These are phyloP conservation scores for Lagocephalus sceleratus DNA, from an alignment of 2,797 vertebrate species.

Conservation along the genomic window DNA sequence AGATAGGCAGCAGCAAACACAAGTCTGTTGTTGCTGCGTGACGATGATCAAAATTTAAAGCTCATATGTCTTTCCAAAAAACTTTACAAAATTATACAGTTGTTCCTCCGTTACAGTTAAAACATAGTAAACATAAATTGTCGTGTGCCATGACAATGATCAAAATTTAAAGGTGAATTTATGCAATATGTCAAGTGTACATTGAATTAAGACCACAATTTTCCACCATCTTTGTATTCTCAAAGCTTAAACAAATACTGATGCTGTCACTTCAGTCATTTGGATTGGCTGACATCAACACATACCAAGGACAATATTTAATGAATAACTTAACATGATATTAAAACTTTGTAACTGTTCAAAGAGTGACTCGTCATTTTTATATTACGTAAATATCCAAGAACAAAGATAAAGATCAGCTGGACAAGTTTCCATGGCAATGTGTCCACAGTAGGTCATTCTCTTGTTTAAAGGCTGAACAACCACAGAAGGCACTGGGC, in stretches of 20 bases:
- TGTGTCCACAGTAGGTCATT: constrained; percentile 36
- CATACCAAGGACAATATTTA: constrained; percentile 66
- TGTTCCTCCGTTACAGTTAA: too few species aligned
- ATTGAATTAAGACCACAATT: constrained; percentile 21
- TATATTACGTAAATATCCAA: not conserved
- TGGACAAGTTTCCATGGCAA: constrained; percentile 48
- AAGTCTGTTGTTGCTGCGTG: too few species aligned
- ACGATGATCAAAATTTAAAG: too few species aligned
- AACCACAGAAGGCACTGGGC: constrained; percentile 38
- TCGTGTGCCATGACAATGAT: too few species aligned
- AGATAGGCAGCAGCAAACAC: too few species aligned
- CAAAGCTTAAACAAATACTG: constrained; percentile 9
- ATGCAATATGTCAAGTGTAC: not conserved
- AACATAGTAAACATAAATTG: too few species aligned
- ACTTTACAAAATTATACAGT: too few species aligned
- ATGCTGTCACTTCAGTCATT: constrained; percentile 8
- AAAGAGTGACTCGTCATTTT: constrained; percentile 10
- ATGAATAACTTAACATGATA: constrained; percentile 64
- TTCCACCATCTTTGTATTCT: constrained; percentile 11
- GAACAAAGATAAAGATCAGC: too few species aligned
- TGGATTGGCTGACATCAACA: constrained; percentile 30
- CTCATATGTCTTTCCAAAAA: too few species aligned
- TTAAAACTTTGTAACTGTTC: constrained; percentile 65
- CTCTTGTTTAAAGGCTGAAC: constrained; percentile 16
- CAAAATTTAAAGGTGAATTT: not conserved